These are phyloP conservation scores for Drosophila murphyi DNA, from an alignment of 1,140 invertebrate genomes.

Conservation along the genomic window DNA sequence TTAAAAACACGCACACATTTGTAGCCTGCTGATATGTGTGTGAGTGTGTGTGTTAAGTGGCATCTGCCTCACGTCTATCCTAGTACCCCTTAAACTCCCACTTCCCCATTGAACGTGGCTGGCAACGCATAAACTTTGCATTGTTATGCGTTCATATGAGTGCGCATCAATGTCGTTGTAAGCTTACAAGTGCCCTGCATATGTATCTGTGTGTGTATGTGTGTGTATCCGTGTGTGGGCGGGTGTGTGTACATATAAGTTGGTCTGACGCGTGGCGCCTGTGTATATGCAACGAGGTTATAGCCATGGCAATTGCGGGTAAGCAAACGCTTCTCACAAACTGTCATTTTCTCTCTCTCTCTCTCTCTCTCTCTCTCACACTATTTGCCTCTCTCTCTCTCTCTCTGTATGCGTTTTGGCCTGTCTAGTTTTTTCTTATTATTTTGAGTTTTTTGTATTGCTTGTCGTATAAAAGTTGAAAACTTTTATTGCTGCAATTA, in stretches of 20 bases:
- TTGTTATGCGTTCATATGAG: conserved; percentile 74
- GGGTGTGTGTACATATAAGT: conserved; percentile 4
- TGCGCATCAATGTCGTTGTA: conserved; percentile 49
- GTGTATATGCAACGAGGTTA: conserved; percentile 23
- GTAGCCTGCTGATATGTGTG: conserved; percentile 35
- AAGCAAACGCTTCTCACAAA: conserved; percentile 43
- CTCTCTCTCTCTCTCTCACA: background rate
- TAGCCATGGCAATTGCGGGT: conserved; percentile 61
- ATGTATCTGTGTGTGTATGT: conserved; percentile 16
- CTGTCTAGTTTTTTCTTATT: conserved; percentile 9
- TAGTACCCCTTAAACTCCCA: background rate
- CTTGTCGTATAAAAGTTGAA: conserved; percentile 74
- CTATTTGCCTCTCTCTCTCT: background rate
- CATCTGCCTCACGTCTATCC: conserved; percentile 31
- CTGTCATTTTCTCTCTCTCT: conserved; percentile 23
- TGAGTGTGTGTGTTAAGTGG: conserved; percentile 26
- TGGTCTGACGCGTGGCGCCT: conserved; percentile 7
- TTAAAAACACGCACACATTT: conserved; percentile 28
- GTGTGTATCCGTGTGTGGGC: conserved; percentile 7
- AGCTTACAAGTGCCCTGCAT: conserved; percentile 2
- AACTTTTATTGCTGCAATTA: conserved; percentile 83
- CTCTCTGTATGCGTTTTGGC: background rate
- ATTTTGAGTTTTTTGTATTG: conserved; percentile 24
- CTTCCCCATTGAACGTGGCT: background rate
- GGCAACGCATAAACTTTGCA: conserved; percentile 76